These are phyloP conservation scores for Cataglyphis livida DNA, from an alignment of 2,888 invertebrate genomes.

Conservation along the genomic window DNA sequence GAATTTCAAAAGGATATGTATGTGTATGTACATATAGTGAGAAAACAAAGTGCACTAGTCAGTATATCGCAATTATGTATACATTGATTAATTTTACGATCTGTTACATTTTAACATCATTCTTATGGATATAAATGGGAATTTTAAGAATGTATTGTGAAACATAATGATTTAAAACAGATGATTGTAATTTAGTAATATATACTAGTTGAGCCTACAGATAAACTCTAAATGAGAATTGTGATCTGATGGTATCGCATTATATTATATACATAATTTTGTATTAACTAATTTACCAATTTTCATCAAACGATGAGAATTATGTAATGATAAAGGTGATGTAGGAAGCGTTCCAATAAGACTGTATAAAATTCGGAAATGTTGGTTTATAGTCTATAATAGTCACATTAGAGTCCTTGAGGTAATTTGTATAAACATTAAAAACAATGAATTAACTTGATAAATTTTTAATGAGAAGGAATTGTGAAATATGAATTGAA, in stretches of 20 bases:
- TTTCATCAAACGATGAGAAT: slow-evolving; percentile 50
- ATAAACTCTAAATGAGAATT: slow-evolving; percentile 59
- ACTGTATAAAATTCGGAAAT: slow-evolving; percentile 67
- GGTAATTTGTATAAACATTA: slow-evolving; percentile 41
- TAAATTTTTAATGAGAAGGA: slow-evolving; percentile 17
- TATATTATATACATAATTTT: slow-evolving; percentile 57
- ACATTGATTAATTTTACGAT: slow-evolving; percentile 51
- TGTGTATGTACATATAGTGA: slow-evolving; percentile 30
- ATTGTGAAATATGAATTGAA: background rate
- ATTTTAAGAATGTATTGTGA: slow-evolving; percentile 26
- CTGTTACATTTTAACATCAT: slow-evolving; percentile 26
- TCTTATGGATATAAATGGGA: slow-evolving; percentile 47
- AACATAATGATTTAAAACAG: slow-evolving; percentile 52
- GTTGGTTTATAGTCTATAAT: slow-evolving; percentile 43
- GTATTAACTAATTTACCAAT: slow-evolving; percentile 53
- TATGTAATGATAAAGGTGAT: slow-evolving; percentile 45
- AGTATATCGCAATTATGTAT: slow-evolving; percentile 54
- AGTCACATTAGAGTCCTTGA: slow-evolving; percentile 27
- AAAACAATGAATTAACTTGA: background rate
- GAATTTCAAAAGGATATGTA: slow-evolving; percentile 9
- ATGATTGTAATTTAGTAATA: slow-evolving; percentile 56
- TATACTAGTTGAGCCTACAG: slow-evolving; percentile 55
- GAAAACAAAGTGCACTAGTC: slow-evolving; percentile 62
- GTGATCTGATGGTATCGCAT: slow-evolving; percentile 32
- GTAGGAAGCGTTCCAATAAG: slow-evolving; percentile 65